Conservation (phyloP, 2,888 invertebrate species). For the Apotomis turbidana region DNA sequence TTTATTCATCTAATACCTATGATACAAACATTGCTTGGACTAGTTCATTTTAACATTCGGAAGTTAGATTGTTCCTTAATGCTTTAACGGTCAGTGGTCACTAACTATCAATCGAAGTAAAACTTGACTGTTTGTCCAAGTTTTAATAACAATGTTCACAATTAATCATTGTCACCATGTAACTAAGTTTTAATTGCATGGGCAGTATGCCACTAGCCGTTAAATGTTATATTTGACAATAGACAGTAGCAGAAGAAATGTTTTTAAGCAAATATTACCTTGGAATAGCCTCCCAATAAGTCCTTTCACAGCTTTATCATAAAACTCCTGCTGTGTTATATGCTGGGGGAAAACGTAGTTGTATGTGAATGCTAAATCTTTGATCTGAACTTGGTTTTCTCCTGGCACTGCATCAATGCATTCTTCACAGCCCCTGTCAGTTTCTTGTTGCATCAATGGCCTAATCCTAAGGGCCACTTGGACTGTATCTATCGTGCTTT, state of each 20-base stretch:
- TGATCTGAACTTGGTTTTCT: slow-evolving; percentile 88
- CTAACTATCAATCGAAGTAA: too few species aligned
- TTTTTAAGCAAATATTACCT: slow-evolving; percentile 78
- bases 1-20: too few species aligned
- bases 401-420: slow-evolving; percentile 87
- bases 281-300: slow-evolving; percentile 91
- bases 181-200: too few species aligned
- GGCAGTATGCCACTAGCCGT: too few species aligned
- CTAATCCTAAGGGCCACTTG: slow-evolving; percentile 93
- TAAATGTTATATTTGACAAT: too few species aligned
- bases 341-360: slow-evolving; percentile 91
- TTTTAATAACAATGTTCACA: too few species aligned
- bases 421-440: slow-evolving; percentile 88
- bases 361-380: slow-evolving; percentile 90
- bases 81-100: too few species aligned
- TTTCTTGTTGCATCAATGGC: slow-evolving; percentile 90
- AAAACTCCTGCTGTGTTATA: slow-evolving; percentile 89
- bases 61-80: too few species aligned
- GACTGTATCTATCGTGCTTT: slow-evolving; percentile 81
- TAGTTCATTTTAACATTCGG: too few species aligned
- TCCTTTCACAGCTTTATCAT: slow-evolving; percentile 87
- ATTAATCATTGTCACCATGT: too few species aligned
- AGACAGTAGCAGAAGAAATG: background rate
- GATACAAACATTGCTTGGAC: too few species aligned
- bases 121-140: too few species aligned